Evolutionary conservation across 2,113 vertebrate genomes (phyloP), one percentile per base, ranked within the genome.

Genomic region (Psophia crepitans): DNA sequence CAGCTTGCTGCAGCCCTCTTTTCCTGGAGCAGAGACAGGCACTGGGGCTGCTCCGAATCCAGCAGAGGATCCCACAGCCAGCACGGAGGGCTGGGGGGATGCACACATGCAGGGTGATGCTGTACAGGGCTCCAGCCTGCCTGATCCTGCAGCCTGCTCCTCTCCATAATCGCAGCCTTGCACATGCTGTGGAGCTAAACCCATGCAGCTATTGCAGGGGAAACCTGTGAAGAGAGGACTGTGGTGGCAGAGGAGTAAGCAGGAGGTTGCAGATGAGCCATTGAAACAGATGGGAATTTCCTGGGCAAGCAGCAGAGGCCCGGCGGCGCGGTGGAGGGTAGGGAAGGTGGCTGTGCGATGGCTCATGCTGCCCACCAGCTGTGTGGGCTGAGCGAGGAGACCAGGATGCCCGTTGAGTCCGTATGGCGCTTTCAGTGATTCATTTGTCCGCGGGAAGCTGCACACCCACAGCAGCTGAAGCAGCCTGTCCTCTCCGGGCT

Each of bases 321-420:
- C 79, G 70, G 61, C 65, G 74, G 94, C 0, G 0, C 65, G 61
- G 70, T 2, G 4, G 56, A 90, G 79, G 66, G 57, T 28, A 32
- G 77, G 41, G 70, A 84, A 61, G 94, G 81, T 61, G 95, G 84
- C 74, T 57, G 83, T 4, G 0, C 0, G 5, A 69, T 79, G 84
- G 90, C 85, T 97, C 93, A 91, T 30, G 58, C 81, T 95, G 75
- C 93, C 90, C 87, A 92, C 92, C 92, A 93, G 89, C 91, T 89
- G 69, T 84, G 89, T 87, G 84, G 92, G 92, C 77, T 87, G 90
- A 78, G 53, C 12, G 2, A 92, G 86, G 70, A 95, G 80, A 49
- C 84, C 88, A 88, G 39, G 87, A 56, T 93, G 94, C 80, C 94
- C 92, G 35, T 71, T 87, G 74, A 88, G 49, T 97, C 91, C 96